These are phyloP conservation scores for Epizoanthus ramosus DNA, from an alignment of 92 coral and sea anemone species.

Conservation along the genomic window DNA sequence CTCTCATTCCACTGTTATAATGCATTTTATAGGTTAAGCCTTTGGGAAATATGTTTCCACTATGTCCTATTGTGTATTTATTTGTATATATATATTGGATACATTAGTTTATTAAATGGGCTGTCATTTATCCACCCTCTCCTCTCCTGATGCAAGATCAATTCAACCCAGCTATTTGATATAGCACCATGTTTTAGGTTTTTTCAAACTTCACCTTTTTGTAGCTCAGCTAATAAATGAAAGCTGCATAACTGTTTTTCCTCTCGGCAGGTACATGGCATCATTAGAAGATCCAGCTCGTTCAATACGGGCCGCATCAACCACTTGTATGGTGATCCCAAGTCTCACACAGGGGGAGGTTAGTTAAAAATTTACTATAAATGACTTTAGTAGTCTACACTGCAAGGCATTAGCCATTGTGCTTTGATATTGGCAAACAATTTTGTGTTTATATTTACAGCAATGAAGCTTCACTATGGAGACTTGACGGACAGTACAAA, in stretches of 20 bases:
- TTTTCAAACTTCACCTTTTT: not conserved
- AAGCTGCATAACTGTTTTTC: not conserved
- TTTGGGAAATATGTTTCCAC: too few species aligned
- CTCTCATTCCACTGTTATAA: too few species aligned
- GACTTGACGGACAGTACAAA: slow-evolving; percentile 98
- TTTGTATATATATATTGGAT: too few species aligned
- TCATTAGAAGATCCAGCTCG: slow-evolving; percentile 92
- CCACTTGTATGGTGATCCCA: slow-evolving; percentile 79
- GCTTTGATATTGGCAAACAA: not conserved
- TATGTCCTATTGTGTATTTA: too few species aligned
- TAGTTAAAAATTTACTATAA: not conserved
- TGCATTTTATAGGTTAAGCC: too few species aligned
- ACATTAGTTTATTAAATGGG: too few species aligned
- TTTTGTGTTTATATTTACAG: slow-evolving; percentile 46
- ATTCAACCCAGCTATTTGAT: too few species aligned
- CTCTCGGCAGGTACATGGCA: slow-evolving; percentile 89
- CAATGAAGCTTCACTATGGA: slow-evolving; percentile 92
- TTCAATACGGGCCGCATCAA: slow-evolving; percentile 94
- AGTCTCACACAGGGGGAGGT: slow-evolving; percentile 90
- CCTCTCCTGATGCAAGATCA: too few species aligned
- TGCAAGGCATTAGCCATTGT: not conserved
- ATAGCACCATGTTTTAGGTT: not conserved
- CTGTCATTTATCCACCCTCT: too few species aligned
- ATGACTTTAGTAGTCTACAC: too few species aligned
- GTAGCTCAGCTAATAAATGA: not conserved